Conservation (phyloP, 1,140 invertebrate genomes). For the Drosophila bocki region DNA sequence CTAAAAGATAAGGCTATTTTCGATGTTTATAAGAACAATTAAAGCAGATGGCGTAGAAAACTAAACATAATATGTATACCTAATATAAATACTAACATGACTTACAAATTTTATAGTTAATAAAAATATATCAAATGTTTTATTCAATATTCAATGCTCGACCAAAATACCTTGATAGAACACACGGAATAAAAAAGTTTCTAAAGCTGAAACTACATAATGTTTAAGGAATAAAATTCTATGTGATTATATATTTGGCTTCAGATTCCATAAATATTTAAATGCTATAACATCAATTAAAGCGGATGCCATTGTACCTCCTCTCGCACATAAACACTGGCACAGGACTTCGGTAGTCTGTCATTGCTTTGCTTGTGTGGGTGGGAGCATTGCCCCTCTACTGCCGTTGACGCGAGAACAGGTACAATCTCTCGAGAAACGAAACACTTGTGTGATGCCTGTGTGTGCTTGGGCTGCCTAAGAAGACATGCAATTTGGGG, state of each 20-base stretch:
- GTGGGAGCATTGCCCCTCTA: background rate
- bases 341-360: constrained; percentile 1
- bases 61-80: background rate
- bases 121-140: no score
- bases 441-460: no score
- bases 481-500: background rate
- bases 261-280: background rate
- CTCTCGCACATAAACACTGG: background rate
- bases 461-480: background rate
- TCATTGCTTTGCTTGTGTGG: constrained; percentile 9
- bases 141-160: no score
- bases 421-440: constrained; percentile 1
- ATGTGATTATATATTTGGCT: background rate
- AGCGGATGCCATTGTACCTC: background rate
- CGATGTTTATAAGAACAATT: background rate
- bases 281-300: background rate
- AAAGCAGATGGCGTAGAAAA: background rate
- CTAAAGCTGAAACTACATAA: background rate
- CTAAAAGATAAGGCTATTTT: background rate
- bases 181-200: background rate
- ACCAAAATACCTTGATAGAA: no score
- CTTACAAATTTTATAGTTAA: background rate
- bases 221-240: background rate
- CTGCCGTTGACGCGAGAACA: background rate
- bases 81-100: background rate